Conservation (phyloP, 2,888 invertebrate species). For the Lithophane leautieri region DNA sequence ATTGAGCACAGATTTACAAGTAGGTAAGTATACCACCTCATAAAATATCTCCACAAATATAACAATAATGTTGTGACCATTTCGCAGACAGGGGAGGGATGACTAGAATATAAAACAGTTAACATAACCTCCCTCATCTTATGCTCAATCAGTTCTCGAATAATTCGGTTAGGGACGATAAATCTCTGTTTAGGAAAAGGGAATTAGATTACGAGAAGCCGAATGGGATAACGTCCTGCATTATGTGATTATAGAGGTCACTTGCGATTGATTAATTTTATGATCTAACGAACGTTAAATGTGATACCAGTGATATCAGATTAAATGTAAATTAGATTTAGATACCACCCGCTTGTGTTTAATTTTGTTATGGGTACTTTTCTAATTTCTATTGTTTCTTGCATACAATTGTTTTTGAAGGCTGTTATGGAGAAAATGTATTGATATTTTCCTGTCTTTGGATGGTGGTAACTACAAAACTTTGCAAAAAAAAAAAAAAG, state of each 20-base stretch:
- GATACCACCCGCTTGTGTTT: slow-evolving; percentile 45
- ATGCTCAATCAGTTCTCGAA: slow-evolving; percentile 83
- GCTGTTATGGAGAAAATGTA: neutral
- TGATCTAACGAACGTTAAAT: slow-evolving; percentile 68
- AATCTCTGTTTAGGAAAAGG: slow-evolving; percentile 86
- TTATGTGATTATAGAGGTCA: slow-evolving; percentile 85
- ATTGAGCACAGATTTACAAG: neutral
- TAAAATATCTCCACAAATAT: slow-evolving; percentile 14
- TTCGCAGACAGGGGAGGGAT: slow-evolving; percentile 68
- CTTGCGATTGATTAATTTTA: slow-evolving; percentile 76
- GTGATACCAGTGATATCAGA: slow-evolving; percentile 18
- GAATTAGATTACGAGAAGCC: slow-evolving; percentile 83
- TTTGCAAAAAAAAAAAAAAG: too few species aligned
- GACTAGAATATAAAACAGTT: slow-evolving; percentile 81
- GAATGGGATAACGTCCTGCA: slow-evolving; percentile 77
- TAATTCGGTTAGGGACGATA: slow-evolving; percentile 89
- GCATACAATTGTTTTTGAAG: neutral
- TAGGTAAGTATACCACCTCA: neutral
- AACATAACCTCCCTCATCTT: slow-evolving; percentile 78
- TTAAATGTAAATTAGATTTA: slow-evolving; percentile 52
- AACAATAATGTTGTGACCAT: slow-evolving; percentile 43
- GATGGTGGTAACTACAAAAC: too few species aligned
- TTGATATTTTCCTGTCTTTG: neutral
- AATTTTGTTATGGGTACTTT: slow-evolving; percentile 52
- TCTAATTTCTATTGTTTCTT: slow-evolving; percentile 16